phyloP scores from a whole-genome alignment of 1,140 invertebrate species.

The Orius laevigatus region DNA sequence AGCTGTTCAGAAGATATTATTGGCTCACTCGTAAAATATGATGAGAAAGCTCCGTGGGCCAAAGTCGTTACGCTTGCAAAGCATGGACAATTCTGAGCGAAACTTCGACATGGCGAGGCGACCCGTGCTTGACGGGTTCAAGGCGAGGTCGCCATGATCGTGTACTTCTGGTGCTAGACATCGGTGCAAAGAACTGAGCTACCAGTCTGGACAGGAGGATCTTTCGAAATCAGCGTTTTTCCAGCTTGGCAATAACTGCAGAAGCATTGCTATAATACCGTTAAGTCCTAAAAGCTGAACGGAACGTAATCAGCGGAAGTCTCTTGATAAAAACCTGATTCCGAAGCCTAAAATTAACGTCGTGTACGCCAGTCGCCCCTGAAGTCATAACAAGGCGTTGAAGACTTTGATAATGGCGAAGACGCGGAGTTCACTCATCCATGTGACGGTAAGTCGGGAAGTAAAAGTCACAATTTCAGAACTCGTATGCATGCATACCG shows the following conservation, averaged over 20 bases:
- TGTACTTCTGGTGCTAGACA: conserved; percentile 6
- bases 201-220: conserved; percentile 4
- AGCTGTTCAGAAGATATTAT: conserved; percentile 36
- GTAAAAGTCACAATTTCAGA: conserved; percentile 90
- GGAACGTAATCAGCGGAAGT: conserved; percentile 79
- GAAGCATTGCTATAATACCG: conserved; percentile 79
- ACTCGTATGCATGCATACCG: conserved; percentile 90
- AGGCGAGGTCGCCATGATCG: conserved; percentile 29
- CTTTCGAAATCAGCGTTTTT: conserved; percentile 50
- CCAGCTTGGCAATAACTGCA: conserved; percentile 87
- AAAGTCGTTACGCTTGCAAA: conserved; percentile 82
- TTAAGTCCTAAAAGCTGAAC: conserved; percentile 85
- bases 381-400: conserved; percentile 90
- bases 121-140: conserved; percentile 49
- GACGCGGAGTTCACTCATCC: conserved; percentile 74
- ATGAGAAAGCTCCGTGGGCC: conserved; percentile 72
- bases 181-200: conserved; percentile 9
- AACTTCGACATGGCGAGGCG: conserved; percentile 68
- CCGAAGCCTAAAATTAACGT: conserved; percentile 84
- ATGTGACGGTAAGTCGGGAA: conserved; percentile 81
- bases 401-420: conserved; percentile 89
- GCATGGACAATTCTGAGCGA: conserved; percentile 81
- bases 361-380: conserved; percentile 93
- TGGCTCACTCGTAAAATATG: conserved; percentile 74
- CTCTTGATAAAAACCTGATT: conserved; percentile 86